Evolutionary conservation across 2,888 invertebrate species (phyloP).

Genomic region (Thumatha senex): DNA sequence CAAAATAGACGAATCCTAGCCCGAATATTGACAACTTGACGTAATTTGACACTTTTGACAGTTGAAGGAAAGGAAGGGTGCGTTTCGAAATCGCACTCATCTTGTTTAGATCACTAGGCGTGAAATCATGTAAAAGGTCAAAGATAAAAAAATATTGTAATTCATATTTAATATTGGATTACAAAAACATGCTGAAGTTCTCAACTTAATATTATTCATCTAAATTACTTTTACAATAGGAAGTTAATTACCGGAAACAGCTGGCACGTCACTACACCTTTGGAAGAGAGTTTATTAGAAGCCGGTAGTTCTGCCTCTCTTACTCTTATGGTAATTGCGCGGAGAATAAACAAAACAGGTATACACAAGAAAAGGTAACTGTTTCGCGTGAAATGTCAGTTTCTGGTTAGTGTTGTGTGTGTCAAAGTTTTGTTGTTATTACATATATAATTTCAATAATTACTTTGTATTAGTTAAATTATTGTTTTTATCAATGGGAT

Average conservation of each 20-base stretch:
- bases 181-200: no score
- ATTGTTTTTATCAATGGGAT: constrained; percentile 62
- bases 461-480: constrained; percentile 47
- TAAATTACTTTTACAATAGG: no score
- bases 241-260: constrained; percentile 37
- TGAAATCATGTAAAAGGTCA: no score
- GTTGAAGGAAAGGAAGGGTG: neutral
- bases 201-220: no score
- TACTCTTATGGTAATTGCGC: constrained; percentile 11
- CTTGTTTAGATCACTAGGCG: no score
- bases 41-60: constrained; percentile 38
- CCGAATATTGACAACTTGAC: constrained; percentile 47
- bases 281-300: constrained; percentile 24
- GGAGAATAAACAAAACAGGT: constrained; percentile 26
- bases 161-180: no score
- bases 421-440: constrained; percentile 81
- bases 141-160: no score
- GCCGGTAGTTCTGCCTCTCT: constrained; percentile 49
- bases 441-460: constrained; percentile 56
- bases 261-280: constrained; percentile 45
- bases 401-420: constrained; percentile 62
- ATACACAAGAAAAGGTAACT: constrained; percentile 32
- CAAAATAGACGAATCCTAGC: constrained; percentile 44
- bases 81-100: neutral
- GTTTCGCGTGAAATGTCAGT: constrained; percentile 58